Conservation (phyloP, 2,888 invertebrate species). For the Erebia ligea region DNA sequence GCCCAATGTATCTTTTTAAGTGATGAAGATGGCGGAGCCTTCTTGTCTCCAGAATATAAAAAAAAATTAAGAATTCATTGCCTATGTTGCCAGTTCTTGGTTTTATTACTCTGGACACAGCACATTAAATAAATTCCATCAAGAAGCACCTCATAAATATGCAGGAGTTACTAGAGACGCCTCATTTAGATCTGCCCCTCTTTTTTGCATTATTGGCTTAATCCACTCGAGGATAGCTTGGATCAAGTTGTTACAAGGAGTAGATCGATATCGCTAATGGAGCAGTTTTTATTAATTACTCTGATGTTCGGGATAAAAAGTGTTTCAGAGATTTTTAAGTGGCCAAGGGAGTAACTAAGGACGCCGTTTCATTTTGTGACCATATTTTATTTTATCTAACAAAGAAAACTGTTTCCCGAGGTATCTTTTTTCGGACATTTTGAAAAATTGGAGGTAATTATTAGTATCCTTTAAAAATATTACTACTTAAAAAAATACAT, state of each 20-base stretch:
- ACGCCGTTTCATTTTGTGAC: not conserved
- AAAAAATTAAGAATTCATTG: no score
- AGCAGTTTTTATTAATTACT: conserved; percentile 74
- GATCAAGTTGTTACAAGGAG: conserved; percentile 71
- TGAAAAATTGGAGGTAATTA: no score
- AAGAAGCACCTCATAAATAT: conserved; percentile 76
- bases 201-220: conserved; percentile 80
- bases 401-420: not conserved
- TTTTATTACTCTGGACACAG: conserved; percentile 38
- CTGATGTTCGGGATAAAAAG: conserved; percentile 50
- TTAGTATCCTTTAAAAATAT: no score
- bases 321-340: conserved; percentile 20
- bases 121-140: conserved; percentile 62
- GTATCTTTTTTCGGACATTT: no score
- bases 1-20: no score
- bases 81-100: not conserved
- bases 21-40: no score
- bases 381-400: not conserved
- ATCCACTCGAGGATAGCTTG: conserved; percentile 74
- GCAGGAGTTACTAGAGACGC: conserved; percentile 76
- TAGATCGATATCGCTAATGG: conserved; percentile 77
- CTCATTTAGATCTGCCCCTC: conserved; percentile 78
- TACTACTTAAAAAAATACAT: no score
- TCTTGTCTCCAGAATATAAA: no score
- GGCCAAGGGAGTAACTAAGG: not conserved